Evolutionary conservation across 2,888 invertebrate species (phyloP).

Genomic region (Linyphia triangularis): DNA sequence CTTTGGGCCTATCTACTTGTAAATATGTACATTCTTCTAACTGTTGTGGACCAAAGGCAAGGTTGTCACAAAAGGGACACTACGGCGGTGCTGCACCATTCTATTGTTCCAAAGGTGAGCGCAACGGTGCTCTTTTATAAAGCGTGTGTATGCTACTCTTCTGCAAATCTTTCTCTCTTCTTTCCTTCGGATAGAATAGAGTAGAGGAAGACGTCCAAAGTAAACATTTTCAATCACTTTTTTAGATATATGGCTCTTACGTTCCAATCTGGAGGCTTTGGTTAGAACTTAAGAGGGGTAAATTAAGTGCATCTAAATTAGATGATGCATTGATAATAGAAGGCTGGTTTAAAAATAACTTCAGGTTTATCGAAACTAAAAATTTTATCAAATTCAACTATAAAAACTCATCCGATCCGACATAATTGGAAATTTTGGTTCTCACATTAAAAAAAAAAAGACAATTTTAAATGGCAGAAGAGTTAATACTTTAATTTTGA

Average conservation of each 20-base stretch:
- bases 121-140: constrained; percentile 54
- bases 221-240: constrained; percentile 34
- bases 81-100: constrained; percentile 34
- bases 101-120: constrained; percentile 19
- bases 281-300: not conserved
- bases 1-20: constrained; percentile 37
- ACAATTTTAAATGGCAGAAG: no score
- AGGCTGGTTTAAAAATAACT: no score
- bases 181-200: constrained; percentile 69
- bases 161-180: constrained; percentile 43
- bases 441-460: no score
- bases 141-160: constrained; percentile 35
- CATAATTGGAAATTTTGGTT: no score
- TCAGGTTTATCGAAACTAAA: no score
- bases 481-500: no score
- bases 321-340: no score
- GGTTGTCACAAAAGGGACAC: not conserved
- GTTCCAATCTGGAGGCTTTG: constrained; percentile 18
- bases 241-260: constrained; percentile 9
- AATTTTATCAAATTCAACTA: no score
- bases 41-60: constrained; percentile 46
- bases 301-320: no score
- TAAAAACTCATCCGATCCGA: no score
- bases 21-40: constrained; percentile 61
- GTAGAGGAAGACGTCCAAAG: constrained; percentile 66